Percentiles rank a stretch among this genome's conserved stretches.
phyloP scores from a whole-genome alignment of 2,113 vertebrate genomes.

The Cacatua alba region DNA sequence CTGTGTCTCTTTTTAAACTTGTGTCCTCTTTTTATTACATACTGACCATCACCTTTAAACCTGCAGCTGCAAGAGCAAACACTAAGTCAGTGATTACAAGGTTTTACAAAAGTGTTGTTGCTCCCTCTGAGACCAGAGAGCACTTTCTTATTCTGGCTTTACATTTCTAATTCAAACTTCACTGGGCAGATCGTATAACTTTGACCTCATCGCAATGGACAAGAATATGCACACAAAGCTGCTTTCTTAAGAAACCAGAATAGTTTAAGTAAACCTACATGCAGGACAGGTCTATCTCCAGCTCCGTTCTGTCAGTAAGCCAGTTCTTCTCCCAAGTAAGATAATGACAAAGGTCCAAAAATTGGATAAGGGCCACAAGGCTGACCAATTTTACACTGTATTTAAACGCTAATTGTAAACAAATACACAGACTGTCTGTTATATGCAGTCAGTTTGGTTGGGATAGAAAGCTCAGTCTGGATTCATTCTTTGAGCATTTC shows the following conservation, averaged over 20 bases:
- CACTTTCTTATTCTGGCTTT: background rate
- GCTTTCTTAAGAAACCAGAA: background rate
- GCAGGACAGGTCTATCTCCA: background rate
- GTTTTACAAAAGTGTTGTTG: background rate
- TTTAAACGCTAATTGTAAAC: background rate
- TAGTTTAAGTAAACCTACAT: background rate
- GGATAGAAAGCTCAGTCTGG: background rate
- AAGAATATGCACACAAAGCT: background rate
- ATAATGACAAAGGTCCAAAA: background rate
- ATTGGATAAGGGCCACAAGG: background rate
- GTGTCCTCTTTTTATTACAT: background rate
- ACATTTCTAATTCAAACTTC: background rate
- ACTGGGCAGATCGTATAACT: background rate
- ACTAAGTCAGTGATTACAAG: slow-evolving; percentile 60
- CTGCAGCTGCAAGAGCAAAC: background rate
- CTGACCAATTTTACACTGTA: background rate
- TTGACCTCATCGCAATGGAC: background rate
- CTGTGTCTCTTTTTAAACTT: background rate
- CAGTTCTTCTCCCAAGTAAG: background rate
- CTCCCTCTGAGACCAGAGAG: background rate
- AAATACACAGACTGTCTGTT: background rate
- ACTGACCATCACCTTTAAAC: slow-evolving; percentile 52
- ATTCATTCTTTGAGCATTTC: background rate
- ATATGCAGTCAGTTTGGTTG: background rate
- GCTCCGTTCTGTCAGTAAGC: background rate